Base-by-base conservation (phyloP, 30 jellyfish, hydroid and myxozoan species). In the Hydra vulgaris region DNA sequence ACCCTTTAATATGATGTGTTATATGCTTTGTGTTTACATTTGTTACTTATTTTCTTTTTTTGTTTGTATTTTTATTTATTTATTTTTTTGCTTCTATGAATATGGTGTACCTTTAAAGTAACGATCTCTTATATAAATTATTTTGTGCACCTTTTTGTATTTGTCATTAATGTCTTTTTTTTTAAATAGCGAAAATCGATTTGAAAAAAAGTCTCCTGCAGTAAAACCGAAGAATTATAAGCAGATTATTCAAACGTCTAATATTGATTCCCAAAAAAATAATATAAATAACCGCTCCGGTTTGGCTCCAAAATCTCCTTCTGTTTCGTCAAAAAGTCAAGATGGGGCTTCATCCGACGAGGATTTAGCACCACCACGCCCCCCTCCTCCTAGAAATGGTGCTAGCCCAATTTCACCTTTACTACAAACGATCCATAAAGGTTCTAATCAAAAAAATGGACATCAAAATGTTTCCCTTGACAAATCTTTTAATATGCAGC, bases 351-450 rank as follows among this genome's bases (percentile, higher is more conserved):
- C 86, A 17, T 26, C 84, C 18, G 95, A 84, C 24, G 98, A 92
- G 25, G 99, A 87, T 17, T 89, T 85, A 68, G 95, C 99, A 24
- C 99, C 99, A 27, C 99, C 99, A 18, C 76, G 99, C n/a, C 98
- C 98, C 15, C 99, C 99, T 8, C 99, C 99, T 0, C 99, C 99
- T n/a, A 85, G 25, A 55, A 71, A 27, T 18, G 23, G 79, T 8
- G 21, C 95, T n/a, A 23, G 73, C 23, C 80, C 79, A 22, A 73
- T 71, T 18, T 27, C 83, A 7, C 81, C 89, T 20, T 81, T 75
- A 18, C 12, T 91, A 25, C 71, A 86, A 26, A 25, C 7, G 4
- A 3, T 15, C 27, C 27, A 7, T 3, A 68, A 40, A 40, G 61
- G 61, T 3, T 40, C 61, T 5, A 40, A 12, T 40, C 61, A 40